Evolutionary conservation across 64 coral and sea anemone species (phyloP), one percentile per base, ranked within the genome.

Genomic region (Montipora efflorescens): DNA sequence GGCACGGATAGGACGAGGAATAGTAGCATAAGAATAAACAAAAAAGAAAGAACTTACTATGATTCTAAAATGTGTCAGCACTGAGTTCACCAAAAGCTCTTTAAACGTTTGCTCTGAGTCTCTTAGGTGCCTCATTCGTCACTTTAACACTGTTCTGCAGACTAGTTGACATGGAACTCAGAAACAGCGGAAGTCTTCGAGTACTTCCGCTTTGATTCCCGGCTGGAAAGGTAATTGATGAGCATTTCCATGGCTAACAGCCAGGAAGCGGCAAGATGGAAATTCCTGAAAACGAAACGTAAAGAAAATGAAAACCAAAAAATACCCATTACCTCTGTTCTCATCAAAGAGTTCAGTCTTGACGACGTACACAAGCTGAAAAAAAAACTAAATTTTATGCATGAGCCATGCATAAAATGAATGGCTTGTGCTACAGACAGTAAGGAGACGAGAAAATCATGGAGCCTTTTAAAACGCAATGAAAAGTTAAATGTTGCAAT

Each of bases 61-160:
- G 94, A 23, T 96, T 99, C 28, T 36, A 36, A 36, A 36, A 36
- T 7, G 94, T 48, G 48, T 99, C 94, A 19, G 92, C 73, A 9
- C 82, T 94, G 66, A 99, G 88, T 75, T 99, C 97, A 59, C 94
- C 97, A 92, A 99, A 99, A 2, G 97, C 97, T 84, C 97, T 94
- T 79, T 94, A 94, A 36, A 85, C 94, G 68, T 99, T 99, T 2
- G 97, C 97, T 21, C 97, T 93, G 44, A 99, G 92, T 67, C 97
- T 92, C 45, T 99, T 98, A 4, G 94, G 97, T 10, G 97, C 92
- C 44, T 98, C 97, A 84, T 98, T 98, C 4, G 97, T 98, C 23
- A 98, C 97, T 76, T 96, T 96, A 25, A 98, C 97, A 67, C 97
- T 98, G 94, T 98, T 98, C 66, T 98, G 97, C 25, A 98, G 79